Percentiles rank a stretch among this genome's conserved stretches.
Evolutionary conservation across 2,797 vertebrate genomes (phyloP).

Genomic region (Agapornis canus): DNA sequence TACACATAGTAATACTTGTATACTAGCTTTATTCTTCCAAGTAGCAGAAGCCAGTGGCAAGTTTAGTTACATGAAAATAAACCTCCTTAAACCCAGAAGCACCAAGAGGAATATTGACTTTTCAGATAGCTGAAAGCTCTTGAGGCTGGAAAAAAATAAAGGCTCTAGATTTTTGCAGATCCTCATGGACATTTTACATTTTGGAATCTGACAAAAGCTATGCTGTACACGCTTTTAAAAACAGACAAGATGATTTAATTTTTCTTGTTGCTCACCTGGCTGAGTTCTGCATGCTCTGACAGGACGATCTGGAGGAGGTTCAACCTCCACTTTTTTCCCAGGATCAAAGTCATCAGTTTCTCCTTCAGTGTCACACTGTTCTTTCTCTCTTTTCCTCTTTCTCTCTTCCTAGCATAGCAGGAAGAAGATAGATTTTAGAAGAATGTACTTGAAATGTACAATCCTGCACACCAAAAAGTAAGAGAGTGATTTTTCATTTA

Average conservation of each 20-base stretch:
- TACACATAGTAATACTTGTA: background rate
- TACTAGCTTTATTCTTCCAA: background rate
- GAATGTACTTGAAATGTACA: background rate
- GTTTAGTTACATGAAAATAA: background rate
- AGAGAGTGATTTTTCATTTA: background rate
- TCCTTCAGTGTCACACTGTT: slow-evolving; percentile 88
- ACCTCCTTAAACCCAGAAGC: background rate
- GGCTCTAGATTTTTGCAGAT: background rate
- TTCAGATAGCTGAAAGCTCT: background rate
- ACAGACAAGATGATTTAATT: background rate
- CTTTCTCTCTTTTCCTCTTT: slow-evolving; percentile 94
- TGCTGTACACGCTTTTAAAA: background rate
- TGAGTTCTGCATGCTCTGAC: slow-evolving; percentile 91
- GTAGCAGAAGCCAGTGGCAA: background rate
- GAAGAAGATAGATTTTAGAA: background rate
- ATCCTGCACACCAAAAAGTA: background rate
- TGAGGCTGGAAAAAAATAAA: background rate
- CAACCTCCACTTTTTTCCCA: slow-evolving; percentile 83
- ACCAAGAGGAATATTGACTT: background rate
- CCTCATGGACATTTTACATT: background rate
- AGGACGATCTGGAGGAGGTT: slow-evolving; percentile 86
- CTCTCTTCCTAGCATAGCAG: slow-evolving; percentile 87
- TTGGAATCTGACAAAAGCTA: background rate
- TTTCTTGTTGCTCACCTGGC: slow-evolving; percentile 78
- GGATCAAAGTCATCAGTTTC: slow-evolving; percentile 87